phyloP scores from a whole-genome alignment of 2,113 vertebrate species.

The Romanogobio albipinnatus region DNA sequence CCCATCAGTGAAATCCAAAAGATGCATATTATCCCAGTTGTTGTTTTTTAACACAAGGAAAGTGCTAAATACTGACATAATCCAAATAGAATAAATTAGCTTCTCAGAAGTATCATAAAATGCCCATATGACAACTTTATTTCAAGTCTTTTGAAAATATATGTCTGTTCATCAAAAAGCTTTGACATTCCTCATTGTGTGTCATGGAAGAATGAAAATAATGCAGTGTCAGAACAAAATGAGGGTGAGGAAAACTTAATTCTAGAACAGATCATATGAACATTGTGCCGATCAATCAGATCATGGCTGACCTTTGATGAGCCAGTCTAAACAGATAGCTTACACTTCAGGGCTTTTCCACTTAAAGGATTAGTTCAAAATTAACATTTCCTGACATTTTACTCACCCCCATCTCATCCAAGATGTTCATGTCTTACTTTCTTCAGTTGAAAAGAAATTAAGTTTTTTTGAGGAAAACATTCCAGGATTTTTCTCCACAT shows the following conservation, averaged over 20 bases:
- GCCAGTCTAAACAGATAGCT: slow-evolving; percentile 2
- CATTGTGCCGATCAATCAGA: not conserved
- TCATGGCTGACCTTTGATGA: not conserved
- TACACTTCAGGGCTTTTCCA: not conserved
- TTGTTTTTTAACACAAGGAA: not conserved
- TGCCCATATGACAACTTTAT: not conserved
- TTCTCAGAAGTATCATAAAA: not conserved
- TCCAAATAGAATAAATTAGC: not conserved
- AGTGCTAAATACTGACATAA: not conserved
- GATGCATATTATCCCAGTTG: not conserved
- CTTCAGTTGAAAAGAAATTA: too few relatives aligned
- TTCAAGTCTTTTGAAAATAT: not conserved
- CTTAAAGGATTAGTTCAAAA: too few relatives aligned
- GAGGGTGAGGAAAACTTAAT: not conserved
- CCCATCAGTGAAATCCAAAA: not conserved
- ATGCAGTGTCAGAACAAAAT: not conserved
- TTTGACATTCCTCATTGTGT: not conserved
- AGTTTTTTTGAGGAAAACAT: too few relatives aligned
- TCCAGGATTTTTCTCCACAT: too few relatives aligned
- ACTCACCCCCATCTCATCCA: too few relatives aligned
- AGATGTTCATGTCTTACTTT: too few relatives aligned
- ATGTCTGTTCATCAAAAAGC: not conserved
- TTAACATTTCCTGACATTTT: too few relatives aligned
- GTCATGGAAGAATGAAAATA: not conserved
- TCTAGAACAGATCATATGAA: not conserved